These are phyloP conservation scores for Apus apus DNA, from an alignment of 2,113 vertebrate species.

Conservation along the genomic window DNA sequence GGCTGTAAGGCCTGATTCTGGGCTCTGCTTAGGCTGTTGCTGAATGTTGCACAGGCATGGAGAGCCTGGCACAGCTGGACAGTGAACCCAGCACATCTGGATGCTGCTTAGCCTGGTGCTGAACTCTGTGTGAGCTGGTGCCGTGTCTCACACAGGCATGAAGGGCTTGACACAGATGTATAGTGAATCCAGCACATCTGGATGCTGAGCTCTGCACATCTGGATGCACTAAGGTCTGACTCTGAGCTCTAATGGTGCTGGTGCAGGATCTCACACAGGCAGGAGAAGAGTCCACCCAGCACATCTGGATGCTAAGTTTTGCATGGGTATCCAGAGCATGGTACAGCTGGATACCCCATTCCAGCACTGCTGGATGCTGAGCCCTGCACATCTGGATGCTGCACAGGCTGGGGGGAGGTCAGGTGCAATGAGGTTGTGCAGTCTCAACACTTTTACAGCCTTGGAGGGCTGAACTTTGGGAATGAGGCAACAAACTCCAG, in stretches of 20 bases:
- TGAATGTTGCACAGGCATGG: neutral
- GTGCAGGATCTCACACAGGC: too few relatives aligned
- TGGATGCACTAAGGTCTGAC: neutral
- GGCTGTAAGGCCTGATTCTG: neutral
- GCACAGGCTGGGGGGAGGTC: neutral
- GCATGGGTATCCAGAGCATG: neutral
- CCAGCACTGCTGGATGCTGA: neutral
- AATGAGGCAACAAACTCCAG: rapidly evolving
- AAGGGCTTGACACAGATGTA: neutral
- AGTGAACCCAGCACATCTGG: too few relatives aligned
- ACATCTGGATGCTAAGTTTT: neutral
- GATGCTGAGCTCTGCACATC: neutral
- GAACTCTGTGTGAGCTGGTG: neutral
- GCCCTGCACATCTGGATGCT: neutral
- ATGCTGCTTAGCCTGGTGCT: too few relatives aligned
- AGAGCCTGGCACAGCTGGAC: neutral
- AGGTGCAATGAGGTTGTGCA: rapidly evolving
- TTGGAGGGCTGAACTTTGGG: neutral
- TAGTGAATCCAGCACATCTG: neutral
- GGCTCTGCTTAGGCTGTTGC: neutral
- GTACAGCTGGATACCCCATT: neutral
- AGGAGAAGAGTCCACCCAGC: neutral
- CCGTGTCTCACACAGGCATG: rapidly evolving
- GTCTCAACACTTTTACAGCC: rapidly evolving
- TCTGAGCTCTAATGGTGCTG: too few relatives aligned